These are phyloP conservation scores for Torymus auratus DNA, from an alignment of 2,888 invertebrate species.

Conservation along the genomic window DNA sequence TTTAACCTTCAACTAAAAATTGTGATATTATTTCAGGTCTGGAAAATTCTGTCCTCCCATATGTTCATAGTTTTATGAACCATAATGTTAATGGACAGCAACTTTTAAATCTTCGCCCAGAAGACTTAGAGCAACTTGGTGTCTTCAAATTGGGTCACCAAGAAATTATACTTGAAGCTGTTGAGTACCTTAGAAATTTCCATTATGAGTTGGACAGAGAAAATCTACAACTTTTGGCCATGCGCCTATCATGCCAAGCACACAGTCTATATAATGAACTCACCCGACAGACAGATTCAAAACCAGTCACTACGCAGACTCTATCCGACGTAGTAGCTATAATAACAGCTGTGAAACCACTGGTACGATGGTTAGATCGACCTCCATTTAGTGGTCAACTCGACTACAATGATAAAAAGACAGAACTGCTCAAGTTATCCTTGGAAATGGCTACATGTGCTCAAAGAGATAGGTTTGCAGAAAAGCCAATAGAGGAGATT, in stretches of 20 bases:
- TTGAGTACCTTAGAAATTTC: slow-evolving; percentile 92
- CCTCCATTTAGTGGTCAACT: slow-evolving; percentile 82
- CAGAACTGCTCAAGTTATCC: slow-evolving; percentile 86
- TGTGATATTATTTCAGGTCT: slow-evolving; percentile 80
- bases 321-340: slow-evolving; percentile 92
- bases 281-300: slow-evolving; percentile 77
- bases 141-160: slow-evolving; percentile 94
- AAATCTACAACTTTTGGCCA: slow-evolving; percentile 92
- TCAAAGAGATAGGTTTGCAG: slow-evolving; percentile 93
- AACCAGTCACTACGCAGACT: slow-evolving; percentile 86
- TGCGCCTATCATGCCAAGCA: slow-evolving; percentile 90
- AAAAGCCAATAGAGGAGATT: slow-evolving; percentile 88
- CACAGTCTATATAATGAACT: slow-evolving; percentile 86
- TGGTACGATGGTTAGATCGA: slow-evolving; percentile 93
- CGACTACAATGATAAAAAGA: slow-evolving; percentile 84
- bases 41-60: slow-evolving; percentile 87
- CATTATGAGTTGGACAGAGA: slow-evolving; percentile 94
- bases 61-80: slow-evolving; percentile 88
- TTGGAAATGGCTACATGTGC: slow-evolving; percentile 93
- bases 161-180: slow-evolving; percentile 94
- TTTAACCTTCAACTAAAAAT: slow-evolving; percentile 39
- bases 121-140: slow-evolving; percentile 92
- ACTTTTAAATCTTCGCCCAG: slow-evolving; percentile 89
- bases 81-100: slow-evolving; percentile 89
- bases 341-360: slow-evolving; percentile 89